These are phyloP conservation scores for Spilosoma lubricipeda DNA, from an alignment of 2,888 invertebrate species.

Conservation along the genomic window DNA sequence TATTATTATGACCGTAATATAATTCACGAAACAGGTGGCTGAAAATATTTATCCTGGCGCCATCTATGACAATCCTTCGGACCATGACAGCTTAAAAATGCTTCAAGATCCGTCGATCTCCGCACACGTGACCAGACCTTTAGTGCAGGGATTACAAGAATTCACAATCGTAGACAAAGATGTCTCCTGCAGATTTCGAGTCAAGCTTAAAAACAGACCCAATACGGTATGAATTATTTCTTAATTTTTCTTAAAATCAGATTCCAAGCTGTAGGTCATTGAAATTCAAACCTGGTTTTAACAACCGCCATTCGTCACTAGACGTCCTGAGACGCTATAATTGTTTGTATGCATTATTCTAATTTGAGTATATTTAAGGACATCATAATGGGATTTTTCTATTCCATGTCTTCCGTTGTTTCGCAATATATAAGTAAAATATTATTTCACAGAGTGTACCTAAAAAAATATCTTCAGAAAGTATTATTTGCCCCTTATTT, in stretches of 20 bases:
- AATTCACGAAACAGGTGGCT: background rate
- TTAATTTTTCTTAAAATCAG: background rate
- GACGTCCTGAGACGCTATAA: background rate
- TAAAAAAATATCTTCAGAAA: too few relatives aligned
- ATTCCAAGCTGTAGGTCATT: background rate
- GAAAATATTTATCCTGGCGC: slow-evolving; percentile 63
- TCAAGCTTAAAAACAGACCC: slow-evolving; percentile 58
- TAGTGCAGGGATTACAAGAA: slow-evolving; percentile 70
- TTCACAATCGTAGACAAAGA: slow-evolving; percentile 73
- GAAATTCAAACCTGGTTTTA: too few relatives aligned
- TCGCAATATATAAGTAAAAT: too few relatives aligned
- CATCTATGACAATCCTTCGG: slow-evolving; percentile 70
- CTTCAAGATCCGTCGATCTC: slow-evolving; percentile 74
- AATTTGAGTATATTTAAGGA: background rate
- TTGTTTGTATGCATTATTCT: background rate
- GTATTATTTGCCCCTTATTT: too few relatives aligned
- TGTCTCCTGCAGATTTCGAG: slow-evolving; percentile 72
- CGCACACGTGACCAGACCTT: slow-evolving; percentile 63
- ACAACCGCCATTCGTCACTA: too few relatives aligned
- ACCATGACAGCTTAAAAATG: slow-evolving; percentile 72
- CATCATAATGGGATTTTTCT: background rate
- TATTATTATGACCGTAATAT: too few relatives aligned
- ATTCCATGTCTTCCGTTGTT: background rate
- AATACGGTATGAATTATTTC: slow-evolving; percentile 58
- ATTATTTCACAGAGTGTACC: too few relatives aligned